Evolutionary conservation across 2,797 vertebrate species (phyloP).

Genomic region (Melanotaenia parkinsoni): DNA sequence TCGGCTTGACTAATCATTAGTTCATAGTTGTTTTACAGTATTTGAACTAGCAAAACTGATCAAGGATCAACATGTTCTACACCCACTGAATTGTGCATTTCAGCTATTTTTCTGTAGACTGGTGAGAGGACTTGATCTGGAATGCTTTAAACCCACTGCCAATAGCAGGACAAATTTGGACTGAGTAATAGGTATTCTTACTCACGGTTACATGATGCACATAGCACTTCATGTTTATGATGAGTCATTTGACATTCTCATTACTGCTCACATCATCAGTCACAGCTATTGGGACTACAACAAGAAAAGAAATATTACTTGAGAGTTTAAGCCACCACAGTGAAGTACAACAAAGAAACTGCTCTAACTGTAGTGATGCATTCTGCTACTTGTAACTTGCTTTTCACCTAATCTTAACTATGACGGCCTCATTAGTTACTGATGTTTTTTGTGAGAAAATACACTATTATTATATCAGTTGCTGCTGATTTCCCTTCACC

Average conservation of each 20-base stretch:
- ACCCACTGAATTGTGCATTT: conserved; percentile 43
- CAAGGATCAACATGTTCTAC: conserved; percentile 26
- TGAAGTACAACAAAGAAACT: conserved; percentile 1
- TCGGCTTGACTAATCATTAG: conserved; percentile 2
- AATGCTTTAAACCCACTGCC: conserved; percentile 51
- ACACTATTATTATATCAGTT: too few species aligned
- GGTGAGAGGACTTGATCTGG: conserved; percentile 39
- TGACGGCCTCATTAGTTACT: not conserved
- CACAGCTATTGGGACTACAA: conserved; percentile 40
- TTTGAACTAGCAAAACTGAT: conserved; percentile 45
- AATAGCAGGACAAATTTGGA: conserved; percentile 55
- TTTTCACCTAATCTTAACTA: not conserved
- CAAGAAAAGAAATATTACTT: conserved; percentile 43
- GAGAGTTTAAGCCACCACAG: conserved; percentile 33
- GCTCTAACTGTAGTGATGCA: not conserved
- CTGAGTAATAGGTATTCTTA: conserved; percentile 65
- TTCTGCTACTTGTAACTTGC: not conserved
- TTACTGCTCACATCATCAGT: conserved; percentile 52
- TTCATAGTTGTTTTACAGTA: conserved; percentile 33
- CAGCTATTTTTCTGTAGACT: conserved; percentile 61
- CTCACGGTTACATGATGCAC: conserved; percentile 64
- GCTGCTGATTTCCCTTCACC: too few species aligned
- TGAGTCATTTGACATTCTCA: conserved; percentile 69
- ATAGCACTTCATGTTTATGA: conserved; percentile 53
- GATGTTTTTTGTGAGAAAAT: too few species aligned